Base-by-base conservation (phyloP, 2,888 invertebrate genomes). In the Diarsia brunnea region DNA sequence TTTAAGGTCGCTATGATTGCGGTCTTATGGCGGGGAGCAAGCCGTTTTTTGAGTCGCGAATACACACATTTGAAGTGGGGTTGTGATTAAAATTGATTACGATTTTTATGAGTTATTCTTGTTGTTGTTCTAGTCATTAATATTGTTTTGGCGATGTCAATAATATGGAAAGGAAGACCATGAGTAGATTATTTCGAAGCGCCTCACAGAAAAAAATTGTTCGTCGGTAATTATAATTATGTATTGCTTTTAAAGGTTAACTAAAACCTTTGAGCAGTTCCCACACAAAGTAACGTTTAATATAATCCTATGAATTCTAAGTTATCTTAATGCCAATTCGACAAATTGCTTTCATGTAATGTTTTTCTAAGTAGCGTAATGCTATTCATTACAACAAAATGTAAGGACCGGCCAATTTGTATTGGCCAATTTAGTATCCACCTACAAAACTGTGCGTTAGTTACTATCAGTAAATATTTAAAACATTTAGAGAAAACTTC, bases 1-100 rank as follows among this genome's bases (percentile, higher is more conserved):
- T 87, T 89, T 86, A 91, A 89, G 91, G 90, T 86, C 82, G 69
- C 80, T 68, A 64, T 64, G 60, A 75, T 80, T 82, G 69, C 69
- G 53, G 31, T 31, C 24, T 24, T 53, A 43, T 19, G 67, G 75
- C 10, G 73, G n/a, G 19, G 21, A 24, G 67, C 27, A 27, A n/a
- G 60, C 66, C 55, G 38, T 69, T 81, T 70, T 58, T 72, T 38
- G n/a, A 51, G 19, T 45, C 21, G 49, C 4, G 38, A 38, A 31
- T 4, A 8, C 38, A 0, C 8, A 8, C 11, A 27, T 75, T 68
- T 47, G 7, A 2, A n/a, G 11, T 31, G 3, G 12, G 11, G 0
- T 31, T 73, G 24, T 61, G 31, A 38, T 66, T 53, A 12, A 38
- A 31, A 49, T 63, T 2, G n/a, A 43, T 70, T 3, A 19, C 11